Evolutionary conservation across 2,113 vertebrate genomes (phyloP).

Genomic region (Galemys pyrenaicus): DNA sequence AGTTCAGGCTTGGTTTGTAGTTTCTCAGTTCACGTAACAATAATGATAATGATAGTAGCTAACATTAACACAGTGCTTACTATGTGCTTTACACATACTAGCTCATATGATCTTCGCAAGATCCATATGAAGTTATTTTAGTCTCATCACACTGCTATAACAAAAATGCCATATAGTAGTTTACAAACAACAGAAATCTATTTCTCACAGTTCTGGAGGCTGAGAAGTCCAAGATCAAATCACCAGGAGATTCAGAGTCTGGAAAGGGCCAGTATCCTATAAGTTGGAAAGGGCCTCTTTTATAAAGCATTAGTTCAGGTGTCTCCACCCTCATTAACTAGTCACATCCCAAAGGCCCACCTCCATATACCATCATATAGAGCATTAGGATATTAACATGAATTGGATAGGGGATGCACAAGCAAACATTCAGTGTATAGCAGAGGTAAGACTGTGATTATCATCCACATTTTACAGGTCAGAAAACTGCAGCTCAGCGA

Average conservation of each 20-base stretch:
- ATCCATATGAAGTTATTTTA: background rate
- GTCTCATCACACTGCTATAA: background rate
- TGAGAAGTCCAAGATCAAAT: background rate
- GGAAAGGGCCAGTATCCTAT: background rate
- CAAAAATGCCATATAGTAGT: background rate
- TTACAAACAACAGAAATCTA: background rate
- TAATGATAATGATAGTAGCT: background rate
- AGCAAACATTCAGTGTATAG: background rate
- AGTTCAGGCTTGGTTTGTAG: background rate
- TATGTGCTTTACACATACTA: slow-evolving; percentile 2
- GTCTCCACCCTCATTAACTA: background rate
- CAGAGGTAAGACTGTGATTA: background rate
- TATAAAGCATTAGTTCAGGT: background rate
- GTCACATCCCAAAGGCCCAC: background rate
- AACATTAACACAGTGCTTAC: slow-evolving; percentile 13
- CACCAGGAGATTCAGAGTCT: background rate
- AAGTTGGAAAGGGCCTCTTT: background rate
- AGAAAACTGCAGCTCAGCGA: background rate
- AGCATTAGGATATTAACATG: background rate
- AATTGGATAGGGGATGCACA: background rate
- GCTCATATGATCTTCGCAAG: background rate
- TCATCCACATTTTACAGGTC: background rate
- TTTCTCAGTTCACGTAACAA: slow-evolving; percentile 45
- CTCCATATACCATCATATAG: background rate
- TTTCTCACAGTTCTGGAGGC: background rate